Evolutionary conservation across 2,113 vertebrate species (phyloP).

Genomic region (Sorex araneus): DNA sequence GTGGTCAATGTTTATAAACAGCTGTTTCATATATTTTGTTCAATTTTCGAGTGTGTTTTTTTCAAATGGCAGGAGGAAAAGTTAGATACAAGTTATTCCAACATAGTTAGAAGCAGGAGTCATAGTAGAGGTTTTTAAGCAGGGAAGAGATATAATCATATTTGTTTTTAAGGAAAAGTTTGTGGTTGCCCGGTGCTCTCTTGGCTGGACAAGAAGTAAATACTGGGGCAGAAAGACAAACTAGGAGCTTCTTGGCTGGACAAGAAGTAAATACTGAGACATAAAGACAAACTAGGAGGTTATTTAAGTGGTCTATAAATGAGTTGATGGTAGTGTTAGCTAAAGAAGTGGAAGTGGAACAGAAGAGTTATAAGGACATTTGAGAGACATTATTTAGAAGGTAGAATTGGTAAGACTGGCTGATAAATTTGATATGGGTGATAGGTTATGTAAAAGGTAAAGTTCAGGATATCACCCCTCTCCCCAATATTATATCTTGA

Average conservation of each 20-base stretch:
- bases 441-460: not conserved
- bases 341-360: not conserved
- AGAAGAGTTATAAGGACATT: not conserved
- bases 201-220: constrained; percentile 19
- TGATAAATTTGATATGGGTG: constrained; percentile 4
- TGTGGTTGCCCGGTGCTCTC: not conserved
- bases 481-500: constrained; percentile 2
- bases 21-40: constrained; percentile 2
- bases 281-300: constrained; percentile 47
- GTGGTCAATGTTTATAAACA: constrained; percentile 31
- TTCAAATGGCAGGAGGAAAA: constrained; percentile 8
- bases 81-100: constrained; percentile 10
- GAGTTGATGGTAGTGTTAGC: not conserved
- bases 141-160: not conserved
- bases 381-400: constrained; percentile 14
- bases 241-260: not conserved
- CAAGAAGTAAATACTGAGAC: constrained; percentile 28
- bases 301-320: constrained; percentile 35
- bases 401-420: not conserved
- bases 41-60: constrained; percentile 30
- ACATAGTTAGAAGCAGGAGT: not conserved
- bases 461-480: not conserved
- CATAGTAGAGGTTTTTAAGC: constrained; percentile 23
- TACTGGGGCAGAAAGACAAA: constrained; percentile 48
- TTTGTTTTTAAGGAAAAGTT: constrained; percentile 53